Base-by-base conservation (phyloP, 2,113 vertebrate genomes). In the Zapus hudsonius region DNA sequence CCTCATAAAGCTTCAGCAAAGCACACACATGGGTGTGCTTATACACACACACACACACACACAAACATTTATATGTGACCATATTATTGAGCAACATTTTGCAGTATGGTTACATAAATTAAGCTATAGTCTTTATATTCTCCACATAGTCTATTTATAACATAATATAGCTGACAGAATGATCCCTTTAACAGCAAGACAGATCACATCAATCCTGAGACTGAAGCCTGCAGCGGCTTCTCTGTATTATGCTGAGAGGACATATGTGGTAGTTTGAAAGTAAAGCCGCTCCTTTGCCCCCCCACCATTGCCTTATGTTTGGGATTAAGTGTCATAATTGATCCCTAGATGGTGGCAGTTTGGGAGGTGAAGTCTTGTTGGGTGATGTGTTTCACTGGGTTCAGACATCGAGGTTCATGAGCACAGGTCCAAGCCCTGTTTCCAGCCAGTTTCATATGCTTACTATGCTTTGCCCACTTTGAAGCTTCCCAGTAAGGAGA, bases 21-120 rank as follows among this genome's bases (percentile, higher is more conserved):
- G 23, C 2, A n/a, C 3, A 63, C 1, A 44, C 6, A 42, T 0
- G 55, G 25, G 52, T 3, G 25, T 0, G 4, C 6, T 27, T 4
- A 5, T 2, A 47, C 22, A 16, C 40, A n/a, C 10, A 63, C 33
- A 23, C 5, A 20, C 19, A 47, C 2, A 5, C 12, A 87, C 40
- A 31, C 3, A 69, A 5, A 40, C n/a, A 52, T 63, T 52, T 84
- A 0, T 44, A 9, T 63, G 22, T 92, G 36, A 64, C 44, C 36
- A 82, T 6, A 55, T 17, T 82, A 25, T 64, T 42, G 8, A 76
- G 20, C 57, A 66, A 27, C 38, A 36, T 78, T 76, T 83, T 86
- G 82, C 59, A 79, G 63, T 29, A 19, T 63, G 75, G 11, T 0
- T 6, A 5, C 69, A 44, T 61, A 67, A 95, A 92, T 57, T 44